A percentile compares a stretch with the other conserved stretches of the same genome.
These are phyloP conservation scores for Eristalis arbustorum DNA, from an alignment of 2,888 invertebrate species.

Conservation along the genomic window DNA sequence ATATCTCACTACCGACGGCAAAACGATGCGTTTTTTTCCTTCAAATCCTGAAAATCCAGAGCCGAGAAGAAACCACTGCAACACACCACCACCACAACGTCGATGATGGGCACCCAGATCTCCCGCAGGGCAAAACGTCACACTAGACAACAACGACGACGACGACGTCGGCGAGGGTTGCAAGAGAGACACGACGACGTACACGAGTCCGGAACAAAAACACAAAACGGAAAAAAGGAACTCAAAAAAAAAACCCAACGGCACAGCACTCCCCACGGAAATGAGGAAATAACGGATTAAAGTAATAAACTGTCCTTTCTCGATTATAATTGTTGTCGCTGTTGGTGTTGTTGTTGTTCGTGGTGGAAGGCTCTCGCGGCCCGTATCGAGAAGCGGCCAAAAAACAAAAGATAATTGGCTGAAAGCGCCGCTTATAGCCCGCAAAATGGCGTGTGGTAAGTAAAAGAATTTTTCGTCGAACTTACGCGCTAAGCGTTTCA, in stretches of 20 bases:
- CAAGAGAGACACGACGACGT: constrained; percentile 1
- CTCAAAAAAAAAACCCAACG: neutral
- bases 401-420: neutral
- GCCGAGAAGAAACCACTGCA: neutral
- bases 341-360: constrained; percentile 61
- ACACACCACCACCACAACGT: neutral
- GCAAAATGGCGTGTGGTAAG: constrained; percentile 47
- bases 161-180: constrained; percentile 18
- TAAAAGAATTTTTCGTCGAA: constrained; percentile 75
- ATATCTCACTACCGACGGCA: neutral
- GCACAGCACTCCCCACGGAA: constrained; percentile 56
- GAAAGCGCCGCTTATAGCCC: neutral
- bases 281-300: constrained; percentile 62
- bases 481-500: constrained; percentile 79
- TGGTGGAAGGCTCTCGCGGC: constrained; percentile 21
- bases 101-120: neutral
- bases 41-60: neutral
- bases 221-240: neutral
- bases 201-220: constrained; percentile 31
- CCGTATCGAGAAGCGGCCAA: neutral
- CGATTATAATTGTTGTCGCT: constrained; percentile 50
- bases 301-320: constrained; percentile 66
- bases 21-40: neutral
- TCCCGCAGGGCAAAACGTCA: constrained; percentile 73
- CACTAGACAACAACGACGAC: constrained; percentile 23